Base-by-base conservation (phyloP, 1,140 invertebrate genomes). In the Drosophila prosaltans region DNA sequence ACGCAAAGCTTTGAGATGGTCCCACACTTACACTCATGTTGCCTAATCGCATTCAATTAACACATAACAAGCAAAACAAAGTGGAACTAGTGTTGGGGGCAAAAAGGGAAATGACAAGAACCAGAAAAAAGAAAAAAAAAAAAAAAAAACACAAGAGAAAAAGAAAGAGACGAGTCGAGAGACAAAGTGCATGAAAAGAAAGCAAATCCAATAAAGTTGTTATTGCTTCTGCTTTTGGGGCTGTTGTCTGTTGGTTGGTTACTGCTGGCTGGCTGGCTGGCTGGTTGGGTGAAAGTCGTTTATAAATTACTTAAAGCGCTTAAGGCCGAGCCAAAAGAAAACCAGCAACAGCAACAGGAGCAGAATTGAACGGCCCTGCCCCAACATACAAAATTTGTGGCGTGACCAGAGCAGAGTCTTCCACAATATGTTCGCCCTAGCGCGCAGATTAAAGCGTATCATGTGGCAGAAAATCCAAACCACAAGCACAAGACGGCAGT, bases 251-350 rank as follows among this genome's bases (percentile, higher is more conserved):
- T 48, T 48, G 45, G 45, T 51, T 51, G 45, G 32, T 36, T 36
- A 30, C 16, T 16, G 16, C 16, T 16, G 28, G 28, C 4, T 21
- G 45, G 1, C 6, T 39, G 6, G 36, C 6, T 40, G 9, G 9
- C 9, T 11, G 76, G 64, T 61, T 69, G 66, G 68, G 72, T 69
- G 63, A 73, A 81, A 90, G 81, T 78, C 84, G 84, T 90, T 89
- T 89, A 90, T 89, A 89, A 89, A 90, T 89, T 89, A 89, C 84
- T 89, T 89, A 84, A 89, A 89, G 78, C 81, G 80, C 74, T 89
- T 89, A 89, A 84, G 80, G 70, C 83, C 51, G 48, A 57, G 69
- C 66, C 28, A 83, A 69, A 73, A 69, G 78, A 16, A 41, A 58
- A 55, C 28, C 7, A 57, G 64, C 55, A 67, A 48, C 45, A 74